Conservation (phyloP, 2,113 vertebrate species). For the Rhinolophus ferrumequinum region DNA sequence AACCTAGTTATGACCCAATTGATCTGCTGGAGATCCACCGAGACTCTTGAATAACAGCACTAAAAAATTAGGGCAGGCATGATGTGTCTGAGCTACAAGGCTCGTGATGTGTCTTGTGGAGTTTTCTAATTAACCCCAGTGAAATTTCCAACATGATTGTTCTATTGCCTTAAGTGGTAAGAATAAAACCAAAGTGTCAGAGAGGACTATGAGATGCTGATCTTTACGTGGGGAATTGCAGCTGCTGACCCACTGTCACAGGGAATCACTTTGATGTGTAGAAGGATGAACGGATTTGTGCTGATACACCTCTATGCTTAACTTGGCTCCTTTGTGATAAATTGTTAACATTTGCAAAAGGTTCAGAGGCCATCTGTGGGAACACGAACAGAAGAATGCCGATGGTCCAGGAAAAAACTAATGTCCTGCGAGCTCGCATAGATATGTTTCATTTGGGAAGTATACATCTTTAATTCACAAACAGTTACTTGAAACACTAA, state of each 20-base stretch:
- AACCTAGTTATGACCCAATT: constrained; percentile 33
- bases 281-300: not conserved
- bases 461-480: not conserved
- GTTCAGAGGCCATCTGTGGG: not conserved
- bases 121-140: constrained; percentile 48
- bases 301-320: not conserved
- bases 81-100: not conserved
- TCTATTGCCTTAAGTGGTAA: not conserved
- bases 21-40: not conserved
- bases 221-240: not conserved
- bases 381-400: not conserved
- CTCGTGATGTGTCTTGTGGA: not conserved
- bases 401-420: not conserved
- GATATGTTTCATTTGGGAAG: not conserved
- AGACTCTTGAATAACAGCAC: not conserved
- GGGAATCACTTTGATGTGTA: not conserved
- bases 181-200: not conserved
- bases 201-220: not conserved
- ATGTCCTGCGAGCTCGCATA: not conserved
- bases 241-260: not conserved
- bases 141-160: constrained; percentile 25
- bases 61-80: not conserved
- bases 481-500: not conserved
- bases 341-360: not conserved
- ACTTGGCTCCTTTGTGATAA: not conserved